Conservation (phyloP, 2,888 invertebrate species). For the Lingula anatina region DNA sequence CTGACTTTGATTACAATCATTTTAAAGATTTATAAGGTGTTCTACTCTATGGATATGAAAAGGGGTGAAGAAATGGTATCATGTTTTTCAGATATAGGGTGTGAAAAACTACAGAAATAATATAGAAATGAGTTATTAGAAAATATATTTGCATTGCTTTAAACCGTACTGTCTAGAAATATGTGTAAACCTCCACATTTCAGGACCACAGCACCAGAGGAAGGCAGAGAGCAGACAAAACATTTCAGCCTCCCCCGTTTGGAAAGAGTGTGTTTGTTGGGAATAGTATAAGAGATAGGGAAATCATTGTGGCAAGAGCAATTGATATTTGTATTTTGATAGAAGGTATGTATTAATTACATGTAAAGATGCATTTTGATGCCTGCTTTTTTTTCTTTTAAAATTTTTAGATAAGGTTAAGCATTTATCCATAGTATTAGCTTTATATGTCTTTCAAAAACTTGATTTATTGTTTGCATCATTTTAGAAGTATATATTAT, state of each 20-base stretch:
- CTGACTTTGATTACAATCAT: too few relatives aligned
- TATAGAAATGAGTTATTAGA: too few relatives aligned
- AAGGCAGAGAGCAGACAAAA: constrained; percentile 30
- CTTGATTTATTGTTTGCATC: too few relatives aligned
- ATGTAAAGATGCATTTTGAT: background rate
- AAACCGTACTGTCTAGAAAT: too few relatives aligned
- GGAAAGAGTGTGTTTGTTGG: constrained; percentile 43
- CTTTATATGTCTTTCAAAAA: too few relatives aligned
- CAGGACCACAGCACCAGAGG: constrained; percentile 26
- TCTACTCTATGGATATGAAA: too few relatives aligned
- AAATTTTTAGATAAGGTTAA: background rate
- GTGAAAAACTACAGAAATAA: too few relatives aligned
- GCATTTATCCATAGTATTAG: background rate
- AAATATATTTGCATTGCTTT: too few relatives aligned
- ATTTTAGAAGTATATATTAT: background rate
- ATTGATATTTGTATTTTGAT: constrained; percentile 47
- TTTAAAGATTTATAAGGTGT: too few relatives aligned
- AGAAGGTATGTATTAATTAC: constrained; percentile 28
- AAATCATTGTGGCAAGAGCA: constrained; percentile 38
- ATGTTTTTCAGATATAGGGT: too few relatives aligned
- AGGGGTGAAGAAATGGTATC: too few relatives aligned
- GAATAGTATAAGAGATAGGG: constrained; percentile 39
- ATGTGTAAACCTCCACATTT: too few relatives aligned
- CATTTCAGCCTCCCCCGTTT: constrained; percentile 26
- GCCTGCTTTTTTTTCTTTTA: background rate